These are phyloP conservation scores for Mus caroli DNA, from an alignment of 2,797 vertebrate genomes.

Conservation along the genomic window DNA sequence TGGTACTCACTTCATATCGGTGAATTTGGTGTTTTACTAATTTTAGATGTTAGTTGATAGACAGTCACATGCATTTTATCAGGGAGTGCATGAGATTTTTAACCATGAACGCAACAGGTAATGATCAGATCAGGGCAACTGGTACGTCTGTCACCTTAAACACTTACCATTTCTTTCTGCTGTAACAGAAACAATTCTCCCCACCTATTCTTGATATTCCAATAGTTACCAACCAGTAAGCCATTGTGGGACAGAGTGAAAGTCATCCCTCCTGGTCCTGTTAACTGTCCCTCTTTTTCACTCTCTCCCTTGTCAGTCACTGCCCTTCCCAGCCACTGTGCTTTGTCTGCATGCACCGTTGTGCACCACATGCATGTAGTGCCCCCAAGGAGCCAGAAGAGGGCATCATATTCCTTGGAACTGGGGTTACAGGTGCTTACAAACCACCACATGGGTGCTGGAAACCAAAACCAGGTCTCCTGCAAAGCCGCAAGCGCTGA, in stretches of 20 bases:
- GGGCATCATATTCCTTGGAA: background rate
- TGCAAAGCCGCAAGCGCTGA: background rate
- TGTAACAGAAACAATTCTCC: background rate
- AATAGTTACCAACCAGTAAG: background rate
- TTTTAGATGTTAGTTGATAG: background rate
- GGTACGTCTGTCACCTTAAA: background rate
- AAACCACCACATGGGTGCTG: background rate
- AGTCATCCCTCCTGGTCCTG: background rate
- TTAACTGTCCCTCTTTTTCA: background rate
- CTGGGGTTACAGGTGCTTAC: background rate
- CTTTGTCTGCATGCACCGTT: background rate
- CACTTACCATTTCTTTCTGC: background rate
- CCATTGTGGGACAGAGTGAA: background rate
- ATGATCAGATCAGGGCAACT: background rate
- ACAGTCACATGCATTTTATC: background rate
- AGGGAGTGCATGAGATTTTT: background rate
- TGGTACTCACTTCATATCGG: background rate
- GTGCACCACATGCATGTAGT: background rate
- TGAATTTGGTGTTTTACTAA: conserved; percentile 4
- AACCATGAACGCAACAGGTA: background rate
- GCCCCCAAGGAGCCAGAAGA: background rate
- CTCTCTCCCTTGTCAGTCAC: background rate
- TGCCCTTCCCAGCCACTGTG: background rate
- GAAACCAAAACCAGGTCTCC: background rate
- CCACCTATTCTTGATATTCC: background rate